phyloP scores from a whole-genome alignment of 2,888 invertebrate species.

The Chaetogeoica ovagalla region DNA sequence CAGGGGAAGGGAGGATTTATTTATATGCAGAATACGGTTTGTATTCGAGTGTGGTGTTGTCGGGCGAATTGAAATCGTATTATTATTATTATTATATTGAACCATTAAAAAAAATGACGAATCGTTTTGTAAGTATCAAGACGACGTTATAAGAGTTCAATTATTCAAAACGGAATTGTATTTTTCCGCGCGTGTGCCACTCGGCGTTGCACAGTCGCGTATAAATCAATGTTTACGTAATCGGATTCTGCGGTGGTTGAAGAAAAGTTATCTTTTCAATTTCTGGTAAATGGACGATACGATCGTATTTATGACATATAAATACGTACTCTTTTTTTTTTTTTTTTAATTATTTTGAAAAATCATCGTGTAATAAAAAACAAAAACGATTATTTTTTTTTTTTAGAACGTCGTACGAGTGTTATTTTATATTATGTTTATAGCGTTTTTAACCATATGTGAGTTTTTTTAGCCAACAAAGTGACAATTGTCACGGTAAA shows the following conservation, averaged over 20 bases:
- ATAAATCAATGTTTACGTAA: too few species aligned
- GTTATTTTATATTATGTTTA: background rate
- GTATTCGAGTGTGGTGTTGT: background rate
- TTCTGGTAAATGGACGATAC: background rate
- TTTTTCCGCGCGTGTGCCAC: too few species aligned
- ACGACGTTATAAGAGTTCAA: background rate
- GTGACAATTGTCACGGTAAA: too few species aligned
- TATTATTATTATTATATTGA: constrained; percentile 1
- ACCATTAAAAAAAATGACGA: constrained; percentile 19
- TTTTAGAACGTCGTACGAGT: background rate
- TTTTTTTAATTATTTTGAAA: background rate
- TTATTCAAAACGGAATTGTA: too few species aligned
- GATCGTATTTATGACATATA: background rate
- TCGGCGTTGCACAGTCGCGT: background rate
- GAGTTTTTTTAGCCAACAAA: constrained; percentile 16
- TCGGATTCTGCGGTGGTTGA: too few species aligned
- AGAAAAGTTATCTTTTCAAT: too few species aligned
- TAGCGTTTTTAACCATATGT: background rate
- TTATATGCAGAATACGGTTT: background rate
- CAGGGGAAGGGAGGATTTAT: background rate
- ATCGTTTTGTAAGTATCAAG: background rate
- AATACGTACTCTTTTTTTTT: too few species aligned
- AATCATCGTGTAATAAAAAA: background rate
- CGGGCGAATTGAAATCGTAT: background rate
- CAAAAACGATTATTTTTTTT: background rate